Conservation (phyloP, 2,888 invertebrate genomes). For the Latheticus oryzae region DNA sequence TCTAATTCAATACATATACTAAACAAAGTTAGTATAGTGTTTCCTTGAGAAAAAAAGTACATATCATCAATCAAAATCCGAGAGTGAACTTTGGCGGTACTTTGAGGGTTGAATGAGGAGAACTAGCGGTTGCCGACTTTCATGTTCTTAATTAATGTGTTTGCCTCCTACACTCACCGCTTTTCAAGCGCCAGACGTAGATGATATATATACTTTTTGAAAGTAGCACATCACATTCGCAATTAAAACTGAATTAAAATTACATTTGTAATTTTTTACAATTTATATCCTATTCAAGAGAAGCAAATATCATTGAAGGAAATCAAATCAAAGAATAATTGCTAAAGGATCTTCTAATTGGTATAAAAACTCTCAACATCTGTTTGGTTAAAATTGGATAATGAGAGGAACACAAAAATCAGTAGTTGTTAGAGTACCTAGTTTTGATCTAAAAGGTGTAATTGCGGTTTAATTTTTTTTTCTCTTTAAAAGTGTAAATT, state of each 20-base stretch:
- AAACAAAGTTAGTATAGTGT: slow-evolving; percentile 45
- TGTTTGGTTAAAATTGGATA: no score
- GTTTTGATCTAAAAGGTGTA: no score
- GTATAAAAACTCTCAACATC: no score
- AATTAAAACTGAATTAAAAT: slow-evolving; percentile 36
- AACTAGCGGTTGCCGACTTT: slow-evolving; percentile 44
- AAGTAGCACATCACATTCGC: slow-evolving; percentile 30
- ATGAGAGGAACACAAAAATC: no score
- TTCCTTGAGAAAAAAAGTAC: slow-evolving; percentile 43
- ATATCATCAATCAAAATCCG: slow-evolving; percentile 48
- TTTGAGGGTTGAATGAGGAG: slow-evolving; percentile 44
- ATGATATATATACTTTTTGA: slow-evolving; percentile 32
- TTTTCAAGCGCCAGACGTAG: slow-evolving; percentile 24
- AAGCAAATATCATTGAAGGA: no score
- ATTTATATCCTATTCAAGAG: slow-evolving; percentile 8
- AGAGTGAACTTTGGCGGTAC: slow-evolving; percentile 44
- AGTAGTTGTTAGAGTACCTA: no score
- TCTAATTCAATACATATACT: slow-evolving; percentile 43
- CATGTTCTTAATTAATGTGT: slow-evolving; percentile 49
- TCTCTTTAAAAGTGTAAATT: no score
- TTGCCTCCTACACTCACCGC: slow-evolving; percentile 41
- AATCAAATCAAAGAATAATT: no score
- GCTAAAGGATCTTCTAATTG: no score
- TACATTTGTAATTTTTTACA: slow-evolving; percentile 13
- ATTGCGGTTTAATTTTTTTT: no score